A percentile compares a stretch with the other conserved stretches of the same genome.
Conservation (phyloP, 30 jellyfish, hydroid and myxozoan species). For the Catostylus mosaicus region DNA sequence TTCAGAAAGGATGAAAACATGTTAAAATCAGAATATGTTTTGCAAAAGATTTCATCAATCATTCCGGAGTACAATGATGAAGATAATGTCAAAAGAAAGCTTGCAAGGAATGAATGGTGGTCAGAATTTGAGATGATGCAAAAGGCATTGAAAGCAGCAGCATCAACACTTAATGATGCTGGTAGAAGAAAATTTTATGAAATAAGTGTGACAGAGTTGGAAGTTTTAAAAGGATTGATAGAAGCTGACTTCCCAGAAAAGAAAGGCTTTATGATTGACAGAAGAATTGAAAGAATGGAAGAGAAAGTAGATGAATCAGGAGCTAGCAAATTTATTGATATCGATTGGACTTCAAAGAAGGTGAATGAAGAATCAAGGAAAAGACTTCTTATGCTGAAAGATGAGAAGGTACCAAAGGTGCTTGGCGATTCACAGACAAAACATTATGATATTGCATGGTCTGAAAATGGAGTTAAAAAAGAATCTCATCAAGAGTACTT, state of each 20-base stretch:
- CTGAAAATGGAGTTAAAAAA: constrained; percentile 10
- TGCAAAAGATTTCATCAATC: constrained; percentile 29
- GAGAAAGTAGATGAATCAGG: neutral
- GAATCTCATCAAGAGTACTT: constrained; percentile 16
- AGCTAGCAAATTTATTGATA: constrained; percentile 47
- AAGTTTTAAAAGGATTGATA: constrained; percentile 27
- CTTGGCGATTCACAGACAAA: neutral
- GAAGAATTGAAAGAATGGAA: constrained; percentile 16
- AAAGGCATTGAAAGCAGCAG: constrained; percentile 22
- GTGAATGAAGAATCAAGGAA: constrained; percentile 27
- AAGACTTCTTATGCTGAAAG: constrained; percentile 11
- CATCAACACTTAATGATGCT: neutral
- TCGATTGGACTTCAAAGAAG: constrained; percentile 25
- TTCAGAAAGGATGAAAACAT: constrained; percentile 25
- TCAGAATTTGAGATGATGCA: constrained; percentile 38
- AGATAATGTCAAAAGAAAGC: constrained; percentile 25
- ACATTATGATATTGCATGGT: constrained; percentile 19
- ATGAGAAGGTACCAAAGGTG: constrained; percentile 20
- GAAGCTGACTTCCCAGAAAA: constrained; percentile 12
- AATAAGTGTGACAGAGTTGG: constrained; percentile 41
- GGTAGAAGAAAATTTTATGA: constrained; percentile 37
- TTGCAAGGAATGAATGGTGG: constrained; percentile 51
- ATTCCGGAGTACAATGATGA: constrained; percentile 23
- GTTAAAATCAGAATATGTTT: constrained; percentile 3
- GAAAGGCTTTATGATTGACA: constrained; percentile 10